Conservation (phyloP, 2,888 invertebrate genomes). For the Micropterix aruncella region DNA sequence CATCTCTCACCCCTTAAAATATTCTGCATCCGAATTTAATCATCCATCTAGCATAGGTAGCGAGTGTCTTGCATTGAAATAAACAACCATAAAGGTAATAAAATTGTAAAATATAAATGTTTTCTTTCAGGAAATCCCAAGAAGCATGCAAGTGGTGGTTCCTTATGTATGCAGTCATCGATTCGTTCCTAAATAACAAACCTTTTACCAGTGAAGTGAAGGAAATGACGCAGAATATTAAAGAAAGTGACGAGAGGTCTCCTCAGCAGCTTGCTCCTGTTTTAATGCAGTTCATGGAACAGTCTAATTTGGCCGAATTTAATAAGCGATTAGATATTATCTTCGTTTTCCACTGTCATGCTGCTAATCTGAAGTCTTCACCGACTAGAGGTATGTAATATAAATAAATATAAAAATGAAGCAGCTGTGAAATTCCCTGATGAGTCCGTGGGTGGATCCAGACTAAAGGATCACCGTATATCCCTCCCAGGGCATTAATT, state of each 20-base stretch:
- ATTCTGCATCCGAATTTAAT: too few relatives aligned
- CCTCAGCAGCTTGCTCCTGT: slow-evolving; percentile 25
- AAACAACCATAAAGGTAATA: too few relatives aligned
- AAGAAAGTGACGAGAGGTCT: slow-evolving; percentile 12
- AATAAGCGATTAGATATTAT: slow-evolving; percentile 63
- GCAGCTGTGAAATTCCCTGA: too few relatives aligned
- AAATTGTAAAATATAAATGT: too few relatives aligned
- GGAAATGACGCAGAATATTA: slow-evolving; percentile 11
- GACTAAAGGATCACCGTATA: too few relatives aligned
- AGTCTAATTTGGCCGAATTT: slow-evolving; percentile 74
- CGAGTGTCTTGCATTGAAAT: too few relatives aligned
- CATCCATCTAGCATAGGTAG: too few relatives aligned
- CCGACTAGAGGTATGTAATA: slow-evolving; percentile 27
- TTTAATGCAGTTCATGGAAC: slow-evolving; percentile 71
- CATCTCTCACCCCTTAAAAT: too few relatives aligned
- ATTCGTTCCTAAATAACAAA: slow-evolving; percentile 38
- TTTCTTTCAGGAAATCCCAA: slow-evolving; percentile 48
- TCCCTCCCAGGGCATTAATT: too few relatives aligned
- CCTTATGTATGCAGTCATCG: slow-evolving; percentile 61
- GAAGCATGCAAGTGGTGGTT: slow-evolving; percentile 84
- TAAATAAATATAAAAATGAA: too few relatives aligned
- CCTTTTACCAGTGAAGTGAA: slow-evolving; percentile 16
- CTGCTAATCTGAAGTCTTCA: slow-evolving; percentile 40
- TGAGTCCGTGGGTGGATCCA: too few relatives aligned
- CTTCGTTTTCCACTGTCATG: slow-evolving; percentile 68